phyloP scores from a whole-genome alignment of 2,888 invertebrate genomes.

The Ornithoptera priamus region DNA sequence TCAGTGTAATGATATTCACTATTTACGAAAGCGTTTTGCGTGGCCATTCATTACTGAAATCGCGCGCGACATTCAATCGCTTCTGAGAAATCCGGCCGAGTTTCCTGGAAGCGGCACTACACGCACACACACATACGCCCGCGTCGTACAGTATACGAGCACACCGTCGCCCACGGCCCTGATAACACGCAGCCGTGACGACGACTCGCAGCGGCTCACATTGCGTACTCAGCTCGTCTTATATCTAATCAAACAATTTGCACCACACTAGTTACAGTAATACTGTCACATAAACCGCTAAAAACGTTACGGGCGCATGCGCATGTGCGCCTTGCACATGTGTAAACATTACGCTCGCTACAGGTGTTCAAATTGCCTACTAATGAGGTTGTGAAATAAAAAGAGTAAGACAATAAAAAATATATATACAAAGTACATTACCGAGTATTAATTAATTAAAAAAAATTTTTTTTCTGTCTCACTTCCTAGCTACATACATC shows the following conservation, averaged over 20 bases:
- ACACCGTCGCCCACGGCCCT: conserved; percentile 66
- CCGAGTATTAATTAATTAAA: too few species aligned
- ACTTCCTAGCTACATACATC: too few species aligned
- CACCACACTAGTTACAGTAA: conserved; percentile 50
- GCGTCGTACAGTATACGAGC: conserved; percentile 44
- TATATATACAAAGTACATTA: too few species aligned
- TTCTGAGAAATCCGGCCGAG: conserved; percentile 75
- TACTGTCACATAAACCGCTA: conserved; percentile 41
- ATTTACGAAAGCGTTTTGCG: conserved; percentile 45
- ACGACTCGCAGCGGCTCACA: conserved; percentile 68
- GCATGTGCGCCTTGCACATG: conserved; percentile 25
- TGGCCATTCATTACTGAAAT: conserved; percentile 73
- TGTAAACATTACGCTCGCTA: not conserved
- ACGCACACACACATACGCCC: conserved; percentile 53
- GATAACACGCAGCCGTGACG: conserved; percentile 71
- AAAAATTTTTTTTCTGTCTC: too few species aligned
- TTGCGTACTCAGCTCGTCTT: conserved; percentile 68
- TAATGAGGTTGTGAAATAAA: not conserved
- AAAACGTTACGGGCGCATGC: conserved; percentile 36
- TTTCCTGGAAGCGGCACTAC: conserved; percentile 78
- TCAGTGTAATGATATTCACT: conserved; percentile 32
- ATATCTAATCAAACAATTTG: conserved; percentile 69
- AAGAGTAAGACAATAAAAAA: not conserved
- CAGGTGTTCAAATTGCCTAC: not conserved
- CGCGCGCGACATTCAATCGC: conserved; percentile 68